Evolutionary conservation across 2,888 invertebrate species (phyloP).

Genomic region (Chrysolina haemoptera): DNA sequence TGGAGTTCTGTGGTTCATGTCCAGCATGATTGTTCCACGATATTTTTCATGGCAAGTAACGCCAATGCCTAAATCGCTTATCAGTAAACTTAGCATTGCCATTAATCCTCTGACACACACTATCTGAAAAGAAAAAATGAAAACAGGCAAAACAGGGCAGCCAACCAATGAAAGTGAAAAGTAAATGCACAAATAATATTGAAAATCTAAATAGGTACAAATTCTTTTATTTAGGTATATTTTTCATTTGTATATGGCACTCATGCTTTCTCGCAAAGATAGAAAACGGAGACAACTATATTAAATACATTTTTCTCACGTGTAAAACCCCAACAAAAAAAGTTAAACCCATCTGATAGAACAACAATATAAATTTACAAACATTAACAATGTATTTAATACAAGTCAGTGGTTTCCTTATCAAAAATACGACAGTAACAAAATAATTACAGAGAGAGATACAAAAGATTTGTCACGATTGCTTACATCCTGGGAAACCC

Average conservation of each 20-base stretch:
- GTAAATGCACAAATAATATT: no score
- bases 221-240: conserved; percentile 24
- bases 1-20: no score
- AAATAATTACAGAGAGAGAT: conserved; percentile 42
- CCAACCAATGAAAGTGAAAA: no score
- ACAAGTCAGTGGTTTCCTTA: conserved; percentile 51
- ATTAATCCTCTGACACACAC: no score
- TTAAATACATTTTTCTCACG: conserved; percentile 56
- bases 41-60: no score
- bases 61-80: no score
- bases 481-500: conserved; percentile 76
- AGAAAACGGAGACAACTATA: conserved; percentile 52
- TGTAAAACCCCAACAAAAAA: conserved; percentile 58
- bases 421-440: conserved; percentile 51
- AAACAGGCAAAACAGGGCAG: no score
- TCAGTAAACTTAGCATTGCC: no score
- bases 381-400: conserved; percentile 59
- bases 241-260: conserved; percentile 61
- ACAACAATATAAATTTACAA: conserved; percentile 64
- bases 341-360: conserved; percentile 61
- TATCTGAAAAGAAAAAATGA: no score
- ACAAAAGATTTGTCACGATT: conserved; percentile 72
- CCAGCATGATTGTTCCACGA: no score
- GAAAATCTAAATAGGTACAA: background rate
- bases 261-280: conserved; percentile 53